Evolutionary conservation across 2,888 invertebrate species (phyloP).

Genomic region (Teleogryllus oceanicus): DNA sequence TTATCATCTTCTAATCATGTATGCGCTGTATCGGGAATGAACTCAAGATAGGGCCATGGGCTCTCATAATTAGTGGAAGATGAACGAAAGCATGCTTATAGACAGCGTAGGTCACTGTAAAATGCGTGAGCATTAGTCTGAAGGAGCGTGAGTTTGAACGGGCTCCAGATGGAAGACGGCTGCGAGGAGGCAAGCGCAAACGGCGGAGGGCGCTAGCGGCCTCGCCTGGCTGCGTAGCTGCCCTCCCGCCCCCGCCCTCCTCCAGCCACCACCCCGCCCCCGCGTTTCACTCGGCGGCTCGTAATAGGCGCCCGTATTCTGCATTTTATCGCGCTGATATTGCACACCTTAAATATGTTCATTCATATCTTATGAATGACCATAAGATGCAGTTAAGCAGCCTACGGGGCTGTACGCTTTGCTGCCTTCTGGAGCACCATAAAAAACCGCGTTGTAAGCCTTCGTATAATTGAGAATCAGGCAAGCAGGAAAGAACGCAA

Average conservation of each 20-base stretch:
- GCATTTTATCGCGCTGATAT: background rate
- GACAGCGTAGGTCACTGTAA: too few species aligned
- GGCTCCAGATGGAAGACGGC: too few species aligned
- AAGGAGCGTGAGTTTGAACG: too few species aligned
- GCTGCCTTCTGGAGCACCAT: background rate
- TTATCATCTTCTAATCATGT: too few species aligned
- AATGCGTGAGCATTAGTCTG: too few species aligned
- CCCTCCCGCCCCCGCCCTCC: background rate
- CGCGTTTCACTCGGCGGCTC: background rate
- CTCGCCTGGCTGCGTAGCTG: too few species aligned
- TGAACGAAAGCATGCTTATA: too few species aligned
- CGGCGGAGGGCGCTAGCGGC: too few species aligned
- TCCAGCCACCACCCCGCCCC: background rate
- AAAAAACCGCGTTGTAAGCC: background rate
- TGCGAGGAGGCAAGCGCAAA: too few species aligned
- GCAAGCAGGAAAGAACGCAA: constrained; percentile 18
- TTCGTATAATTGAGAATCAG: background rate
- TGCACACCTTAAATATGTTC: constrained; percentile 11
- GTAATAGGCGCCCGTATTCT: background rate
- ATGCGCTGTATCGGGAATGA: too few species aligned
- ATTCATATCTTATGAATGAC: constrained; percentile 11
- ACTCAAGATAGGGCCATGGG: too few species aligned
- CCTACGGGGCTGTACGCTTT: background rate
- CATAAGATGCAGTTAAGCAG: constrained; percentile 11
- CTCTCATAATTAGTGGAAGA: too few species aligned